Conservation (phyloP, 2,888 invertebrate species). For the Tipula unca region DNA sequence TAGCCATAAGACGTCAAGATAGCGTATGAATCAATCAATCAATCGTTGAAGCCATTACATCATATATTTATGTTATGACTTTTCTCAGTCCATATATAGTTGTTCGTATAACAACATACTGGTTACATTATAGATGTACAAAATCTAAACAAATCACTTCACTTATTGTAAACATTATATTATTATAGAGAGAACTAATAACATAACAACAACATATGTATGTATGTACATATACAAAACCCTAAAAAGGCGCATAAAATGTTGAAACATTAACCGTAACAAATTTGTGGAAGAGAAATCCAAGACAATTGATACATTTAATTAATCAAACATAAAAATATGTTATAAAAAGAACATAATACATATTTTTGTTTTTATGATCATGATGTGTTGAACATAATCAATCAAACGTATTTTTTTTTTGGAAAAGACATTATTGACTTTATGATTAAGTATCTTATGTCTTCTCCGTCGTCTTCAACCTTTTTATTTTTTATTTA, state of each 20-base stretch:
- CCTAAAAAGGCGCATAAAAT: neutral
- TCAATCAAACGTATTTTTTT: neutral
- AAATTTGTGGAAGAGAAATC: neutral
- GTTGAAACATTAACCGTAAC: neutral
- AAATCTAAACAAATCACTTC: neutral
- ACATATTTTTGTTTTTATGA: neutral
- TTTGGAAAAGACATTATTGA: neutral
- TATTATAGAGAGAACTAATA: neutral
- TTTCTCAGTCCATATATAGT: neutral
- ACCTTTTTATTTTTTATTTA: neutral
- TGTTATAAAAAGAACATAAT: neutral
- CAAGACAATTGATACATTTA: slow-evolving; percentile 8
- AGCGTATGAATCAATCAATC: neutral
- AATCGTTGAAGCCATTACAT: neutral
- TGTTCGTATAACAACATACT: neutral
- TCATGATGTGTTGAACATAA: slow-evolving; percentile 14
- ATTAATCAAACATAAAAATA: neutral
- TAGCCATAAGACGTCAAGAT: neutral
- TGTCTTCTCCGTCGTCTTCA: neutral
- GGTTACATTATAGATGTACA: neutral
- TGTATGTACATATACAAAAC: neutral
- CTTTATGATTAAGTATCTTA: neutral
- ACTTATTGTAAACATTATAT: neutral
- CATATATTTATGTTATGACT: neutral
- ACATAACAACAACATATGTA: too few species aligned